Percentiles rank a stretch among this genome's conserved stretches.
These are phyloP conservation scores for Linyphia triangularis DNA, from an alignment of 2,888 invertebrate species.

Conservation along the genomic window DNA sequence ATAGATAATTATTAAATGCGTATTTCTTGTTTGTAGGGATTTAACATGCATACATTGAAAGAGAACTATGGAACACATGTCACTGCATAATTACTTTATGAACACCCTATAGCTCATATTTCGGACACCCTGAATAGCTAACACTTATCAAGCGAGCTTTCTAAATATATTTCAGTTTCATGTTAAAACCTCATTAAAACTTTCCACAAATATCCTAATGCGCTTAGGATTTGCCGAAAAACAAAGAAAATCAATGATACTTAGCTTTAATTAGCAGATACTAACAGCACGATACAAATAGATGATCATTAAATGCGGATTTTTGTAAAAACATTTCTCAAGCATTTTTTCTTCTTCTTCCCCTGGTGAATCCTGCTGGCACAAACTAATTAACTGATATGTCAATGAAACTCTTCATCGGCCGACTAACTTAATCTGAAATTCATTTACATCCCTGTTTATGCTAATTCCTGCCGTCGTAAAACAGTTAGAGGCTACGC, in stretches of 20 bases:
- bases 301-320: not conserved
- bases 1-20: no score
- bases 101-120: no score
- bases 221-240: no score
- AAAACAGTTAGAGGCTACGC: not conserved
- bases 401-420: constrained; percentile 8
- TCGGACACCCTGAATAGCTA: no score
- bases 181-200: not conserved
- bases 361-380: not conserved
- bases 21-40: no score
- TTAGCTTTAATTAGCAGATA: not conserved
- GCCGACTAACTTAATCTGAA: not conserved
- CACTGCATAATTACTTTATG: no score
- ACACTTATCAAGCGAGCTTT: no score
- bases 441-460: constrained; percentile 18
- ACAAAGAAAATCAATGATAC: no score
- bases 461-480: constrained; percentile 15
- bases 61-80: no score
- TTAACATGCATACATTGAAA: no score
- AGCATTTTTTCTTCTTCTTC: not conserved
- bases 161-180: no score
- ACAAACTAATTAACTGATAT: constrained; percentile 35
- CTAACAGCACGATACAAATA: not conserved
- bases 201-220: no score
- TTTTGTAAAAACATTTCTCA: not conserved